Evolutionary conservation across 1,140 invertebrate genomes (phyloP).

Genomic region (Penaeus vannamei): DNA sequence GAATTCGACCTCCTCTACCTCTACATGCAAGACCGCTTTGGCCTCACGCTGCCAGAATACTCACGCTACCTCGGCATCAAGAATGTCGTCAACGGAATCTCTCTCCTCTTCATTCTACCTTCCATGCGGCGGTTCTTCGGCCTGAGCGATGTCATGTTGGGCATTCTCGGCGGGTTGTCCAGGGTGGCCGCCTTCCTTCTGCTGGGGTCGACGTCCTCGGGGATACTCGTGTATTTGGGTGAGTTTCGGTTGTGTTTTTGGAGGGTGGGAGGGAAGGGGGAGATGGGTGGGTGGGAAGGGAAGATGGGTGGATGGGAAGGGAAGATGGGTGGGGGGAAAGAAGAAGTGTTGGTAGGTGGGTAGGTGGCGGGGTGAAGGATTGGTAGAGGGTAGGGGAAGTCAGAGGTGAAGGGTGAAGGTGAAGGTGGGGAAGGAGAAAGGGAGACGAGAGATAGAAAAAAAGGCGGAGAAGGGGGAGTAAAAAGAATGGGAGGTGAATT

Average conservation of each 20-base stretch:
- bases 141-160: constrained; percentile 22
- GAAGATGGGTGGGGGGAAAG: too few relatives aligned
- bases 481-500: too few relatives aligned
- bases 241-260: not conserved
- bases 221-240: constrained; percentile 17
- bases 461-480: too few relatives aligned
- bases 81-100: constrained; percentile 47
- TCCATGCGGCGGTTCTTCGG: not conserved
- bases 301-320: too few relatives aligned
- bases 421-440: too few relatives aligned
- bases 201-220: not conserved
- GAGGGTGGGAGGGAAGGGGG: too few relatives aligned
- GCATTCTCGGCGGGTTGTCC: constrained; percentile 32
- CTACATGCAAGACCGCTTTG: constrained; percentile 43
- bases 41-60: constrained; percentile 28
- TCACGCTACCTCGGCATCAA: constrained; percentile 45
- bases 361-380: too few relatives aligned
- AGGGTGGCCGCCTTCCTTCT: constrained; percentile 31
- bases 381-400: too few relatives aligned
- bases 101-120: constrained; percentile 36
- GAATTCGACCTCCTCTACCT: constrained; percentile 56
- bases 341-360: too few relatives aligned
- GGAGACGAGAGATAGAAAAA: too few relatives aligned
- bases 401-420: too few relatives aligned
- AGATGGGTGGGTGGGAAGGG: too few relatives aligned